Conservation (phyloP, 2,797 vertebrate species). For the Lepilemur septentrionalis region DNA sequence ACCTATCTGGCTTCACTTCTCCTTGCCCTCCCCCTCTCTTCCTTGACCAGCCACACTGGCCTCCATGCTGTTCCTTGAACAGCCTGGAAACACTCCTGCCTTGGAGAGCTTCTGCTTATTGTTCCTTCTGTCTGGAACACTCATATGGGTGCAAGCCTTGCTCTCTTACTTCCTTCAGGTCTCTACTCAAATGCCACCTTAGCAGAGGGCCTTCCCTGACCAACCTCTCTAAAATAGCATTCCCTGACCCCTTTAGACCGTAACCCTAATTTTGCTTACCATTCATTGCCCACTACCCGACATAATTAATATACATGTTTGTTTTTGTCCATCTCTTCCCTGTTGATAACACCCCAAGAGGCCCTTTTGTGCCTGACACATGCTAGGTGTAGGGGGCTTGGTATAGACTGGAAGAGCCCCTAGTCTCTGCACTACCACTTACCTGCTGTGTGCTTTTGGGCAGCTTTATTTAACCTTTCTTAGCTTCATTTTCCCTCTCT, state of each 20-base stretch:
- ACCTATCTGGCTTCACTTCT: background rate
- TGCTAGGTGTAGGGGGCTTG: background rate
- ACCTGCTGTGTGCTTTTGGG: background rate
- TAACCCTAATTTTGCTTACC: background rate
- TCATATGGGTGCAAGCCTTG: background rate
- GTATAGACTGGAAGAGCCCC: background rate
- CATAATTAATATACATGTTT: background rate
- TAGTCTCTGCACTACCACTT: background rate
- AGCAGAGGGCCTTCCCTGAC: background rate
- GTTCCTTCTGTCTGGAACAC: background rate
- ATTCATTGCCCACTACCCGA: background rate
- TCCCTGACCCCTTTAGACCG: background rate
- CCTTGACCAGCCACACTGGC: background rate
- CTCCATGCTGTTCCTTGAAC: background rate
- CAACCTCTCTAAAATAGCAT: background rate
- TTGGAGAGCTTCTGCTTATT: background rate
- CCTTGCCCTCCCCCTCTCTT: accelerated
- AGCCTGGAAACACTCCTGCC: background rate
- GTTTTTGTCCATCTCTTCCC: background rate
- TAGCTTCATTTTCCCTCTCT: background rate
- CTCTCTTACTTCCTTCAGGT: background rate
- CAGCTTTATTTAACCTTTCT: no score
- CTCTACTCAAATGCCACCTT: background rate
- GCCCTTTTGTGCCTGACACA: background rate
- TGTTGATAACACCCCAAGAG: background rate